A percentile compares a stretch with the other conserved stretches of the same genome.
Evolutionary conservation across 2,888 invertebrate species (phyloP).

Genomic region (Mythimna pallens): DNA sequence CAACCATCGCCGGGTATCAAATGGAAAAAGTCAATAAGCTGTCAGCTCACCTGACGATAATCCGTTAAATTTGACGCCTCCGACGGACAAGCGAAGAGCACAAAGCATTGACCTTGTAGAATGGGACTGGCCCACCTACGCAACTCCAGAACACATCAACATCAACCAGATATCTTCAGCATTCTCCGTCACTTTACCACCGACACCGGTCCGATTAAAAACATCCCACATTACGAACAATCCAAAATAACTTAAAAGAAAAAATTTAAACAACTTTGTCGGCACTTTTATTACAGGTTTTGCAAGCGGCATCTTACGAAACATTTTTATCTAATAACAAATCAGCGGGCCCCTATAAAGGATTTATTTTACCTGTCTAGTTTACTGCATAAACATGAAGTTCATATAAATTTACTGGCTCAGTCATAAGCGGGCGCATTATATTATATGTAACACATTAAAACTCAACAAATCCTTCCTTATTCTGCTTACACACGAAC

Average conservation of each 20-base stretch:
- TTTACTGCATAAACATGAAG: slow-evolving; percentile 58
- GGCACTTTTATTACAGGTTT: slow-evolving; percentile 66
- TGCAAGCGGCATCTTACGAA: slow-evolving; percentile 59
- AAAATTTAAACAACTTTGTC: slow-evolving; percentile 55
- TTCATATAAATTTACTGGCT: slow-evolving; percentile 49
- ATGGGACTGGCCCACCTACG: slow-evolving; percentile 61
- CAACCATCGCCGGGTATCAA: slow-evolving; percentile 30
- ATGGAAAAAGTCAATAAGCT: slow-evolving; percentile 49
- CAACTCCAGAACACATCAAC: slow-evolving; percentile 49
- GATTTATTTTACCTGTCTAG: slow-evolving; percentile 63
- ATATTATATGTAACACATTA: slow-evolving; percentile 41
- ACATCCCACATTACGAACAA: slow-evolving; percentile 55
- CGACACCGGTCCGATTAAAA: slow-evolving; percentile 53
- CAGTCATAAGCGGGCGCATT: slow-evolving; percentile 39
- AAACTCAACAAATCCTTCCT: slow-evolving; percentile 54
- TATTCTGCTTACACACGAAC: slow-evolving; percentile 52
- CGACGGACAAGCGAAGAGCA: slow-evolving; percentile 44
- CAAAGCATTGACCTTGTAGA: slow-evolving; percentile 60
- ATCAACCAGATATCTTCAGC: slow-evolving; percentile 49
- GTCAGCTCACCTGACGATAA: slow-evolving; percentile 52
- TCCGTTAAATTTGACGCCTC: slow-evolving; percentile 60
- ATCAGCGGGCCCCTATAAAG: slow-evolving; percentile 69
- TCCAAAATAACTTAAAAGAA: slow-evolving; percentile 52
- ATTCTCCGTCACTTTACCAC: slow-evolving; percentile 48
- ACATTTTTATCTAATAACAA: slow-evolving; percentile 67